A percentile compares a stretch with the other conserved stretches of the same genome.
Conservation (phyloP, 2,113 vertebrate genomes). For the Charina bottae region DNA sequence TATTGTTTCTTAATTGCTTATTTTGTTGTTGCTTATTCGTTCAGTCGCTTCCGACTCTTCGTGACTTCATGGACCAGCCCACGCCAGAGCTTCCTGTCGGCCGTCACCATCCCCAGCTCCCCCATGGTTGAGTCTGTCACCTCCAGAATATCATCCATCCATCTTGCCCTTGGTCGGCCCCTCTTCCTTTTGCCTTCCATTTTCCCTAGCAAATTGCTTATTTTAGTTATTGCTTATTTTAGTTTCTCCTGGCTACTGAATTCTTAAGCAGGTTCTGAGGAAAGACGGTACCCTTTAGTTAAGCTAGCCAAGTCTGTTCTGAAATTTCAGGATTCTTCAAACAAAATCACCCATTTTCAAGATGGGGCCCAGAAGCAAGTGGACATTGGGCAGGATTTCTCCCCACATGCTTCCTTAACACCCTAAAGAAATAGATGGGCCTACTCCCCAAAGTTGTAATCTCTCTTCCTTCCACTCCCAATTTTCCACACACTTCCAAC, state of each 20-base stretch:
- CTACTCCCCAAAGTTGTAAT: not conserved
- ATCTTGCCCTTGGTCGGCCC: too few relatives aligned
- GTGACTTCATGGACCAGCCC: too few relatives aligned
- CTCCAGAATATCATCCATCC: too few relatives aligned
- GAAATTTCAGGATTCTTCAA: not conserved
- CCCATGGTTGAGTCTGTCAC: too few relatives aligned
- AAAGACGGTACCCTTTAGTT: not conserved
- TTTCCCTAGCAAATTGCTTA: too few relatives aligned
- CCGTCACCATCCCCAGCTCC: too few relatives aligned
- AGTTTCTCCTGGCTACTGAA: not conserved
- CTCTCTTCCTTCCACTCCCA: not conserved
- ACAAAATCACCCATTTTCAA: not conserved
- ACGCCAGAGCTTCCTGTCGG: too few relatives aligned
- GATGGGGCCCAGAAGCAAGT: not conserved
- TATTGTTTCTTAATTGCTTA: too few relatives aligned
- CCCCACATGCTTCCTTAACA: not conserved
- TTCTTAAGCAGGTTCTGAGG: not conserved
- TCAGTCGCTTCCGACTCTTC: too few relatives aligned
- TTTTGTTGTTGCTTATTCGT: too few relatives aligned
- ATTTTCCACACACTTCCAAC: not conserved
- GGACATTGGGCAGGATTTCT: not conserved
- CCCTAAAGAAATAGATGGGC: not conserved
- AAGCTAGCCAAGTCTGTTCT: not conserved
- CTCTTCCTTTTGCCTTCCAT: too few relatives aligned
- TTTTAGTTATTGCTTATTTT: not conserved